Percentiles rank a stretch among this genome's conserved stretches.
phyloP scores from a whole-genome alignment of 2,113 vertebrate species.

The Osmerus mordax region DNA sequence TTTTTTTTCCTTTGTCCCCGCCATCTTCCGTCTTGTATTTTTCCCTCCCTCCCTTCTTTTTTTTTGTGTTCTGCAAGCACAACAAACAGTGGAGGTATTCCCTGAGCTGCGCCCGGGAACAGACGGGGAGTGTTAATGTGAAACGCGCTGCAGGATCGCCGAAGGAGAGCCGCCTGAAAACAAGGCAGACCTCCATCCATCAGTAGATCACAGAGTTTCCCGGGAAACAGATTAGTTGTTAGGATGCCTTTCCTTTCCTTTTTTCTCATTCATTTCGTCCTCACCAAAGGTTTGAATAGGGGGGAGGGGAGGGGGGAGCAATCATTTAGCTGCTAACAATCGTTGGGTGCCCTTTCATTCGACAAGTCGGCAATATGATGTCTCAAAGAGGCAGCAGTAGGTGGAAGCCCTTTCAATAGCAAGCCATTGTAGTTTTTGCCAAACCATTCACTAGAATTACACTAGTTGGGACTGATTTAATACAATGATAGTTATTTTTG shows the following conservation, averaged over 20 bases:
- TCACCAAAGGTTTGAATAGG: constrained; percentile 70
- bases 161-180: constrained; percentile 47
- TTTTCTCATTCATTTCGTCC: constrained; percentile 4
- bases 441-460: constrained; percentile 56
- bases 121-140: constrained; percentile 52
- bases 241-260: constrained; percentile 50
- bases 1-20: constrained; percentile 33
- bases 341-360: constrained; percentile 55
- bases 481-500: constrained; percentile 68
- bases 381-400: constrained; percentile 51
- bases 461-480: constrained; percentile 54
- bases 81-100: constrained; percentile 72
- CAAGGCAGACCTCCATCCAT: constrained; percentile 57
- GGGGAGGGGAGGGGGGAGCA: constrained; percentile 55
- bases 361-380: constrained; percentile 61
- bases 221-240: constrained; percentile 65
- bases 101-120: constrained; percentile 57
- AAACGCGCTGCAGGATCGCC: constrained; percentile 53
- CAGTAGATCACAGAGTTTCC: constrained; percentile 64
- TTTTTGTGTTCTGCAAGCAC: constrained; percentile 71
- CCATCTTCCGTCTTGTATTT: constrained; percentile 19
- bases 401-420: constrained; percentile 53
- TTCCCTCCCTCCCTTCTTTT: constrained; percentile 38
- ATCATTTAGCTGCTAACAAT: constrained; percentile 80
- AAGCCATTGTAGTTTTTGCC: constrained; percentile 61